Conservation (phyloP, 2,113 vertebrate genomes). For the Triplophysa siluroides region DNA sequence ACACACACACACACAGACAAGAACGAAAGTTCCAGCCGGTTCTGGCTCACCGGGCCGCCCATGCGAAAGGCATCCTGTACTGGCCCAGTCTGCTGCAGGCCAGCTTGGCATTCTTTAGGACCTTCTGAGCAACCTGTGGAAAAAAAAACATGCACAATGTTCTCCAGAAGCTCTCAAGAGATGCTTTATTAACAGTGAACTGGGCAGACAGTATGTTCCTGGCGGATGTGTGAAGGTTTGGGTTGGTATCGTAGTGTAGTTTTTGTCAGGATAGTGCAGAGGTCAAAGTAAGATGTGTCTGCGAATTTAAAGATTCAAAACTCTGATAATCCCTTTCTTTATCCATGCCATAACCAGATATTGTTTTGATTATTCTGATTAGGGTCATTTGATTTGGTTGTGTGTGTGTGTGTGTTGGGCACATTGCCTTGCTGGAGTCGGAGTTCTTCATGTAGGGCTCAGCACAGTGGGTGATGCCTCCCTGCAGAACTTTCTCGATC, state of each 20-base stretch:
- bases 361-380: conserved; percentile 1
- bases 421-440: conserved; percentile 89
- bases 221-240: neutral
- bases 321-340: neutral
- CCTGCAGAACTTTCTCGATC: conserved; percentile 95
- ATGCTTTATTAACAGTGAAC: neutral
- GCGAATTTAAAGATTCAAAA: neutral
- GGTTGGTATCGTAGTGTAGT: neutral
- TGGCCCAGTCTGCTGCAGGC: conserved; percentile 92
- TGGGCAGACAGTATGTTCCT: conserved; percentile 1
- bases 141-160: conserved; percentile 35
- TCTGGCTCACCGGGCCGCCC: conserved; percentile 87
- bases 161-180: conserved; percentile 17
- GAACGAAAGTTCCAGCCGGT: neutral
- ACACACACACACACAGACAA: neutral
- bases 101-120: conserved; percentile 93
- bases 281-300: conserved; percentile 9
- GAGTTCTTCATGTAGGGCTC: conserved; percentile 98
- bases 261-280: conserved; percentile 3
- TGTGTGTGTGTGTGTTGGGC: conserved; percentile 9
- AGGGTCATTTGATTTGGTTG: conserved; percentile 1
- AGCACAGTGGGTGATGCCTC: conserved; percentile 93
- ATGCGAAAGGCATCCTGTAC: conserved; percentile 97
- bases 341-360: conserved; percentile 18
- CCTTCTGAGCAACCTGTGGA: conserved; percentile 88